Evolutionary conservation across 2,888 invertebrate genomes (phyloP), one percentile per base, ranked within the genome.

Genomic region (Euplagia quadripunctaria): DNA sequence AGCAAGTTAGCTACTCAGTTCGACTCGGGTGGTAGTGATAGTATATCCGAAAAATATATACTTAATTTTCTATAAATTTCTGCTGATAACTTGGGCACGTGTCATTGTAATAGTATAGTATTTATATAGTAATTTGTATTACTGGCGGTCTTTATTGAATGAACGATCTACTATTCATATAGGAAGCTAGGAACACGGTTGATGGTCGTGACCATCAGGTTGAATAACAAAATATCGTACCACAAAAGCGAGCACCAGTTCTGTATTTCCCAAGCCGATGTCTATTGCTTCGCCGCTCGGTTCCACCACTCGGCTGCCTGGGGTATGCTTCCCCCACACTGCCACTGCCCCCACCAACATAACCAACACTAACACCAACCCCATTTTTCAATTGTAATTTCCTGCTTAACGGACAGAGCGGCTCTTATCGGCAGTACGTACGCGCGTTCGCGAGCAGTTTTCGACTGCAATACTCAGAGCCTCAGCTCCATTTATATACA

Each of bases 401-500:
- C 84, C 83, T 85, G 85, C 82, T 82, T 65, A 80, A 79, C 79
- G 78, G 81, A 80, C 77, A 51, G 77, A 76, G 77, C 80, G 77
- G 78, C 78, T 81, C 74, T 87, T 85, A 88, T 87, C 88, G 82
- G 79, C 87, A 84, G 78, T 79, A 86, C 86, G 87, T 87, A 86
- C 89, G 88, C 94, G 91, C 94, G 93, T 82, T 89, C 92, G 91
- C 94, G 92, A 86, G 87, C 88, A 85, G 91, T 88, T 94, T 92
- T 93, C 93, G 92, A 95, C 95, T 95, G 94, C 92, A 90, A 86
- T 81, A 85, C 88, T 78, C 88, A 80, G 87, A 91, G 92, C 83
- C 90, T 92, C 89, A 90, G 91, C 89, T 91, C 91, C 91, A 91
- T 93, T 94, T 95, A 95, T 94, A 95, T 94, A 91, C 88, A 92